These are phyloP conservation scores for Pampus argenteus DNA, from an alignment of 2,797 vertebrate species.

Conservation along the genomic window DNA sequence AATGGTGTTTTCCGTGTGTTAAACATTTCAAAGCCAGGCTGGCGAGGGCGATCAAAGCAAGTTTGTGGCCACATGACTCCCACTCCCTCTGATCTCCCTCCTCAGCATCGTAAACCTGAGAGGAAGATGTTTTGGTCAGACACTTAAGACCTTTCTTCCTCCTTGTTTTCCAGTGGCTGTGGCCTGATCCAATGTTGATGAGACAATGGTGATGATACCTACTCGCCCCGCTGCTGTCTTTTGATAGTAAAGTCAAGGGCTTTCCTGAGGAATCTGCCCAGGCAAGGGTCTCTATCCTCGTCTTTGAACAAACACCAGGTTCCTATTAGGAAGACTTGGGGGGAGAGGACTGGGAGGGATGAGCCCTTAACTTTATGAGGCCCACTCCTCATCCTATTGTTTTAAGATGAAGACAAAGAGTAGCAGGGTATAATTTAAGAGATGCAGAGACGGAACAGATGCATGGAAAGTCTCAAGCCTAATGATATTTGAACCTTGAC, in stretches of 20 bases:
- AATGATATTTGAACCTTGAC: conserved; percentile 57
- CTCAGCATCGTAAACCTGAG: conserved; percentile 48
- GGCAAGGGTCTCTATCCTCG: conserved; percentile 48
- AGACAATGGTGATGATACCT: conserved; percentile 66
- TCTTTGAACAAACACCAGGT: conserved; percentile 80
- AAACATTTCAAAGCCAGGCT: conserved; percentile 59
- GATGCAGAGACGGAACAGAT: conserved; percentile 60
- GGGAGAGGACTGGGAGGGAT: conserved; percentile 35
- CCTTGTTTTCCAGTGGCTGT: conserved; percentile 51
- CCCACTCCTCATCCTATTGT: conserved; percentile 64
- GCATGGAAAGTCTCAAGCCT: conserved; percentile 61
- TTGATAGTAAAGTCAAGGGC: conserved; percentile 75
- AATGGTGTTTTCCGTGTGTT: conserved; percentile 62
- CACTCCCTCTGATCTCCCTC: conserved; percentile 21
- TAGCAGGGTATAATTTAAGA: conserved; percentile 44
- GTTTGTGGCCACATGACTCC: conserved; percentile 33
- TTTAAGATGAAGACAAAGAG: conserved; percentile 58
- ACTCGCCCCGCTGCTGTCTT: conserved; percentile 56
- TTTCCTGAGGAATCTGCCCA: conserved; percentile 72
- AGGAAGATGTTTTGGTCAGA: conserved; percentile 52
- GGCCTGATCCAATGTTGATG: conserved; percentile 65
- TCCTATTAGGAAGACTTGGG: conserved; percentile 70
- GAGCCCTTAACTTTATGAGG: conserved; percentile 60
- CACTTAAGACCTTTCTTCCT: conserved; percentile 25
- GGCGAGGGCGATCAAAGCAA: conserved; percentile 58